A percentile compares a stretch with the other conserved stretches of the same genome.
Evolutionary conservation across 2,888 invertebrate species (phyloP).

Genomic region (Shargacucullia verbasci): DNA sequence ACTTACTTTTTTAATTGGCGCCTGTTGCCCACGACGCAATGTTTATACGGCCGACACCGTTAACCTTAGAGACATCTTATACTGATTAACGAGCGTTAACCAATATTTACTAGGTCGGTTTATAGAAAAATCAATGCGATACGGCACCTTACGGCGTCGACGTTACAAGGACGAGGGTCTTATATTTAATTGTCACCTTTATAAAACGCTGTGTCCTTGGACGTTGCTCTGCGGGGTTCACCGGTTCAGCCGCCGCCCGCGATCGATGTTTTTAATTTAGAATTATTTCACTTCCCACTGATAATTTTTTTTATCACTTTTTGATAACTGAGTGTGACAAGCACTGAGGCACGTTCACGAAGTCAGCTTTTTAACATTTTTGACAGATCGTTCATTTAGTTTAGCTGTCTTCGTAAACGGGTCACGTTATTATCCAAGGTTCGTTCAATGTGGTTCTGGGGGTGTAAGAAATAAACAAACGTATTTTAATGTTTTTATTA

Average conservation of each 20-base stretch:
- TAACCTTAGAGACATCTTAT: constrained; percentile 44
- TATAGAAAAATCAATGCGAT: constrained; percentile 80
- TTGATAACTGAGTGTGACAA: constrained; percentile 50
- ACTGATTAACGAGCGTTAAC: constrained; percentile 51
- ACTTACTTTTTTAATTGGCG: constrained; percentile 5
- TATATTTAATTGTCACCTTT: constrained; percentile 47
- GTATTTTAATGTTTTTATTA: too few species aligned
- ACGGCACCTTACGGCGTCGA: constrained; percentile 31
- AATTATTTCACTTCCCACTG: constrained; percentile 45
- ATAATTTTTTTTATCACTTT: constrained; percentile 52
- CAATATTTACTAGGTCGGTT: constrained; percentile 71
- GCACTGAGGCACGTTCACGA: constrained; percentile 28
- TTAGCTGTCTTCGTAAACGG: constrained; percentile 34
- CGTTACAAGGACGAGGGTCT: constrained; percentile 30
- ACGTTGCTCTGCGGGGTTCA: constrained; percentile 61
- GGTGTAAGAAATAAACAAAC: too few species aligned
- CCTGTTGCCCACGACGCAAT: constrained; percentile 19
- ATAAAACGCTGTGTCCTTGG: constrained; percentile 61
- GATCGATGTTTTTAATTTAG: constrained; percentile 63
- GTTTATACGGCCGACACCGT: constrained; percentile 46
- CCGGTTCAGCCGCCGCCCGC: constrained; percentile 56
- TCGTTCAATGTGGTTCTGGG: too few species aligned
- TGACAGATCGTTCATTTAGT: neutral
- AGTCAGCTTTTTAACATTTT: constrained; percentile 7
- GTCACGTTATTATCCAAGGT: too few species aligned